Conservation (phyloP, 2,888 invertebrate genomes). For the Brenthis ino region DNA sequence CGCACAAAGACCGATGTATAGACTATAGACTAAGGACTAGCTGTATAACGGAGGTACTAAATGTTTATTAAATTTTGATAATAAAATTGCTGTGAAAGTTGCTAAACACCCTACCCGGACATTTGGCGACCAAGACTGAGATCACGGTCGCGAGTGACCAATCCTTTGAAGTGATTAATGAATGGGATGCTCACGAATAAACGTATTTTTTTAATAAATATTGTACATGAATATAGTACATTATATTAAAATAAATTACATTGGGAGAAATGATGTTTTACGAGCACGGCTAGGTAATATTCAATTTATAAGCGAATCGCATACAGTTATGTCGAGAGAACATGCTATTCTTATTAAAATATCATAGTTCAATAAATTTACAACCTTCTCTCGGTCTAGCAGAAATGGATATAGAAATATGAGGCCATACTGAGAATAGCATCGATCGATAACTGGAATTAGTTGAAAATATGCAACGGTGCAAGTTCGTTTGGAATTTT, state of each 20-base stretch:
- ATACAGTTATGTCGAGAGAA: background rate
- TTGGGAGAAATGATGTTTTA: no score
- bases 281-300: no score
- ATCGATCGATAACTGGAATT: conserved; percentile 9
- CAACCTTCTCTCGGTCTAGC: conserved; percentile 1
- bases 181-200: no score
- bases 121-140: no score
- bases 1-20: conserved; percentile 15
- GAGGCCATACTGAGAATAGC: conserved; percentile 18
- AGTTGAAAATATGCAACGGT: conserved; percentile 14
- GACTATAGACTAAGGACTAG: conserved; percentile 37
- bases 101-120: background rate
- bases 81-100: background rate
- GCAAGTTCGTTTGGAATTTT: background rate
- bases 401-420: conserved; percentile 20
- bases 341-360: conserved; percentile 23
- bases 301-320: no score
- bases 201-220: no score
- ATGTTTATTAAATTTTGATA: background rate
- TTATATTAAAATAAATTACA: no score
- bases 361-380: background rate
- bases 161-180: no score
- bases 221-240: no score
- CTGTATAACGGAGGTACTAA: background rate
- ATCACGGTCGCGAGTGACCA: no score